Base-by-base conservation (phyloP, 1,140 invertebrate species). In the Drosophila ogumai region DNA sequence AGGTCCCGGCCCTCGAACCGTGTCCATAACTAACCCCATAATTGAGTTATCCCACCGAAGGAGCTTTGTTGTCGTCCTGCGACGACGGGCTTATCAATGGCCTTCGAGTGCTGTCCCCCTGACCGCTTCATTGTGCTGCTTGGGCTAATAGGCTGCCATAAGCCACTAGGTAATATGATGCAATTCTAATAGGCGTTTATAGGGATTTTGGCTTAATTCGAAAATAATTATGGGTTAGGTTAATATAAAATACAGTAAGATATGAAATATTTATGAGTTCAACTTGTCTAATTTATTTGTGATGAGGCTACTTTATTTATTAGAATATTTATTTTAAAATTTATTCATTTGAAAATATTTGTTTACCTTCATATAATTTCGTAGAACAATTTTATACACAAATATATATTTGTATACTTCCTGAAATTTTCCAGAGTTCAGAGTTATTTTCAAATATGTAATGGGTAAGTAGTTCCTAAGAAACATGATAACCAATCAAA, bases 1-100 rank as follows among this genome's bases (percentile, higher is more conserved):
- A 50, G 36, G 25, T n/a, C 31, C 32, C n/a, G 19, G 15, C 44
- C 6, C 47, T 38, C 32, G 15, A 28, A 7, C n/a, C 28, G 15
- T 34, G 67, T 15, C 69, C 65, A 82, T 76, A 75, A 76, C 59
- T 81, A 61, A 67, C 64, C 72, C 46, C 60, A 66, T 71, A 87
- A 87, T 88, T 88, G 76, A 87, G 80, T 80, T 80, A 72, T 84
- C 55, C 63, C 57, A 43, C 36, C 78, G 75, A 72, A 58, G 71
- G 49, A 46, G 60, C 40, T 44, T 36, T 49, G 22, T 65, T 67
- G 50, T 61, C 31, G 60, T 65, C 79, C 66, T 78, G 75, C 59
- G 31, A 31, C 34, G 34, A n/a, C 17, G 38, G 68, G 75, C 64
- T 75, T 75, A 71, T 78, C 75, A 67, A 69, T 79, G 47, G 49